Percentiles rank a stretch among this genome's conserved stretches.
phyloP scores from a whole-genome alignment of 2,797 vertebrate species.

The Lacerta viridis region DNA sequence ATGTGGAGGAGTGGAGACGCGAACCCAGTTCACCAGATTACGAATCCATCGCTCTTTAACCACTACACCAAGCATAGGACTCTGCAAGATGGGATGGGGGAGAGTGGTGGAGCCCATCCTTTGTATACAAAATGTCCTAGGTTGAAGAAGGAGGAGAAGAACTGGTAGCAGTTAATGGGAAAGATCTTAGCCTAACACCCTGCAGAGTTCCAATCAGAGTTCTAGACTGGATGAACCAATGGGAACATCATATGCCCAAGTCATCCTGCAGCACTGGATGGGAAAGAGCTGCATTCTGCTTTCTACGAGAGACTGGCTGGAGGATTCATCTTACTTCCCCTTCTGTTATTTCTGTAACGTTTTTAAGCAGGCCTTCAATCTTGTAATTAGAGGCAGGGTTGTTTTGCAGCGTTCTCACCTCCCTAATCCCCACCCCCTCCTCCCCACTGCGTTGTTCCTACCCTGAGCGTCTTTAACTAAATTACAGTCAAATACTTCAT shows the following conservation, averaged over 20 bases:
- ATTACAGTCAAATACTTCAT: conserved; percentile 82
- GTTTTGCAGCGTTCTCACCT: conserved; percentile 19
- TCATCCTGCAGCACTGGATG: background rate
- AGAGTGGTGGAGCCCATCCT: background rate
- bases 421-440: conserved; percentile 42
- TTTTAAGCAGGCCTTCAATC: conserved; percentile 49
- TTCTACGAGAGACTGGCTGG: conserved; percentile 36
- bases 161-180: background rate
- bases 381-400: conserved; percentile 53
- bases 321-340: conserved; percentile 46
- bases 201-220: background rate
- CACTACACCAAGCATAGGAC: no score
- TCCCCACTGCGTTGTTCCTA: conserved; percentile 66
- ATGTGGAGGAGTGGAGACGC: no score
- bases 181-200: background rate
- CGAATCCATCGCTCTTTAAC: no score
- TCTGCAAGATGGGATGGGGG: background rate
- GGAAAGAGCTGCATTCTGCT: background rate
- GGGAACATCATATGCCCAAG: background rate
- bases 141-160: background rate
- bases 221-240: background rate
- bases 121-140: background rate
- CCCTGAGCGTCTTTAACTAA: conserved; percentile 78
- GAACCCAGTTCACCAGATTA: no score
- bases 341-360: conserved; percentile 19